Evolutionary conservation across 2,888 invertebrate species (phyloP).

Genomic region (Thyatira batis): DNA sequence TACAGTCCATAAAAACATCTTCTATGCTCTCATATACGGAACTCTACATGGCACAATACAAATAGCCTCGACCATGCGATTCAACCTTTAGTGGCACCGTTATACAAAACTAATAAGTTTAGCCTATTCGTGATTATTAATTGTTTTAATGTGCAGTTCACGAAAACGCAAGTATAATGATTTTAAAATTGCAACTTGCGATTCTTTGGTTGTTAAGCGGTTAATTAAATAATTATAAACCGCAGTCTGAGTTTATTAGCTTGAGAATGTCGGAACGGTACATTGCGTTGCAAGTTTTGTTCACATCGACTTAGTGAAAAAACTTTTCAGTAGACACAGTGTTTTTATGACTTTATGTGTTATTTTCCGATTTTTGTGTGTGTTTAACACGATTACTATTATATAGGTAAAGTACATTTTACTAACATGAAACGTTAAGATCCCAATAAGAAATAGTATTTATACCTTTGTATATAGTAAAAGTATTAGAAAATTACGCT

Average conservation of each 20-base stretch:
- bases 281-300: neutral
- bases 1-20: no score
- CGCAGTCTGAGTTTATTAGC: constrained; percentile 22
- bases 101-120: neutral
- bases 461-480: no score
- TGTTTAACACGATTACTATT: no score
- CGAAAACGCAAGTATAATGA: constrained; percentile 22
- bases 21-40: neutral
- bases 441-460: no score
- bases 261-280: neutral
- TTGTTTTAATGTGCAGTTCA: constrained; percentile 5
- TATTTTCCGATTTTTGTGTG: no score
- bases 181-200: constrained; percentile 14
- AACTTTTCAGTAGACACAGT: no score
- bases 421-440: no score
- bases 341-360: no score
- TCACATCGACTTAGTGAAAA: neutral
- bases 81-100: constrained; percentile 17
- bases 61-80: constrained; percentile 31
- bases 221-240: constrained; percentile 18
- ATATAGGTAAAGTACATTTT: no score
- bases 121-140: constrained; percentile 1
- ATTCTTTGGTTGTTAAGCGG: constrained; percentile 9
- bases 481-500: neutral
- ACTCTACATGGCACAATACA: constrained; percentile 7